Percentiles rank a stretch among this genome's conserved stretches.
Evolutionary conservation across 2,113 vertebrate genomes (phyloP).

Genomic region (Miniopterus natalensis): DNA sequence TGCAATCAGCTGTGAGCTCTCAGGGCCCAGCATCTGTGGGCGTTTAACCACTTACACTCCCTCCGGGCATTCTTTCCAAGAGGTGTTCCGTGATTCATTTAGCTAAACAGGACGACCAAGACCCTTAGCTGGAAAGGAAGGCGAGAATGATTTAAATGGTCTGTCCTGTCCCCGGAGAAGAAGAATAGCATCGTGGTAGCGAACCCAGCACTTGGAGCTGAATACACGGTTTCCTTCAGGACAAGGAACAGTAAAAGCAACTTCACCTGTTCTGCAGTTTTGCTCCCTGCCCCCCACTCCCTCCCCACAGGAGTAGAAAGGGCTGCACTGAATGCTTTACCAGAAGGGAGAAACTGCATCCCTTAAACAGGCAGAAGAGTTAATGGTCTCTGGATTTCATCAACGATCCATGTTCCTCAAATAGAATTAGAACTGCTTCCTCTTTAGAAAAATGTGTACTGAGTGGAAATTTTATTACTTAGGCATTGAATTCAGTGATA

Average conservation of each 20-base stretch:
- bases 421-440: slow-evolving; percentile 69
- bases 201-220: slow-evolving; percentile 28
- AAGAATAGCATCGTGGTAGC: slow-evolving; percentile 22
- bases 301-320: neutral
- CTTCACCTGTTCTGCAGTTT: slow-evolving; percentile 31
- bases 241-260: slow-evolving; percentile 26
- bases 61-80: neutral
- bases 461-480: slow-evolving; percentile 59
- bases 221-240: slow-evolving; percentile 11
- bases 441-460: slow-evolving; percentile 51
- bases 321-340: neutral
- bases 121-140: neutral
- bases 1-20: slow-evolving; percentile 14
- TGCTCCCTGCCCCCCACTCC: neutral
- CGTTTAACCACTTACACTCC: neutral
- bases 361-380: slow-evolving; percentile 47
- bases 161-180: neutral
- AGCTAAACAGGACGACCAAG: neutral
- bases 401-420: slow-evolving; percentile 65
- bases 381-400: slow-evolving; percentile 53
- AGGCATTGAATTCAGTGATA: slow-evolving; percentile 46
- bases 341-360: slow-evolving; percentile 26
- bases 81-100: neutral
- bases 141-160: slow-evolving; percentile 27
- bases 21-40: neutral